Conservation (phyloP, 2,113 vertebrate genomes). For the Grallaria varia region DNA sequence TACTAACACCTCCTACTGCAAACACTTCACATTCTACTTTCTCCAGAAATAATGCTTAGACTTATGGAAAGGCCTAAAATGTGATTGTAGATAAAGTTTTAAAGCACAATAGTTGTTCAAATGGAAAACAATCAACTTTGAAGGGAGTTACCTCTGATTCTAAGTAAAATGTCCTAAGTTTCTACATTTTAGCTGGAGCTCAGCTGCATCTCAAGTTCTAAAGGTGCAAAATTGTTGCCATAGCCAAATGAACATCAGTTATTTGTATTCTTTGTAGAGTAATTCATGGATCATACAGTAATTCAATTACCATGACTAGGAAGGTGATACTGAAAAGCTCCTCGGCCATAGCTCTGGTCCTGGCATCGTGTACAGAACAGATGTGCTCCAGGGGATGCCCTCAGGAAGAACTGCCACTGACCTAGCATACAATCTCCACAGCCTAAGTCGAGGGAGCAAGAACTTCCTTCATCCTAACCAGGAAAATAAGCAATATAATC, state of each 20-base stretch:
- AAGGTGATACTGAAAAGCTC: not conserved
- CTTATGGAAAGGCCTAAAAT: not conserved
- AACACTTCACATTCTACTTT: not conserved
- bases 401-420: not conserved
- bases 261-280: not conserved
- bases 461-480: not conserved
- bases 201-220: not conserved
- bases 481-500: not conserved
- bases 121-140: not conserved
- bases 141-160: not conserved
- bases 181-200: not conserved
- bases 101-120: not conserved
- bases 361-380: not conserved
- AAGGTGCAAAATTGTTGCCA: not conserved
- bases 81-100: not conserved
- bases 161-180: not conserved
- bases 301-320: not conserved
- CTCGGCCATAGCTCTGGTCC: not conserved
- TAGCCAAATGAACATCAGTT: not conserved
- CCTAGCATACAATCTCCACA: not conserved
- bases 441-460: not conserved
- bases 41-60: not conserved
- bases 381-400: not conserved
- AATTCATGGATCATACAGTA: not conserved
- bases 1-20: not conserved